Percentiles rank a stretch among this genome's conserved stretches.
Conservation (phyloP, 2,888 invertebrate genomes). For the Scaeva pyrastri region DNA sequence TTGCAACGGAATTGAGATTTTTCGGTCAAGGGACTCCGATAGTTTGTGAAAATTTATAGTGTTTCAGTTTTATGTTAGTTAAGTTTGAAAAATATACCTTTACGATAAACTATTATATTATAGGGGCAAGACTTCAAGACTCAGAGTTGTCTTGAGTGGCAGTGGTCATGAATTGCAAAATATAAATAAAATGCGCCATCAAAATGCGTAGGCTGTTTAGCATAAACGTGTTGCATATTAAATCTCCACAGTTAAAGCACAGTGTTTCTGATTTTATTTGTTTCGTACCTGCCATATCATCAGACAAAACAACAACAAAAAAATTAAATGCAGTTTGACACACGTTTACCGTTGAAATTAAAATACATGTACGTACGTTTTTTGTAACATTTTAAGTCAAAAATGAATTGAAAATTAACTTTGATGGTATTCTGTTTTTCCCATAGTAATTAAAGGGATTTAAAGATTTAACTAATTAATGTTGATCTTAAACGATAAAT, state of each 20-base stretch:
- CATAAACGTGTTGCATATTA: constrained; percentile 39
- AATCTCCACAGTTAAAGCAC: constrained; percentile 3
- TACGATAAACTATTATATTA: no score
- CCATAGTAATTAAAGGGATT: no score
- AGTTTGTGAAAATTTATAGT: constrained; percentile 55
- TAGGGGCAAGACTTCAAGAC: constrained; percentile 1
- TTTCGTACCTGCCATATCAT: background rate
- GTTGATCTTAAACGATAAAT: no score
- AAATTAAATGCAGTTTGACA: background rate
- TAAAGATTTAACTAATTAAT: no score
- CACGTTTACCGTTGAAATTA: background rate
- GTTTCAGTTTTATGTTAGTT: constrained; percentile 28
- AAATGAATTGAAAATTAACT: no score
- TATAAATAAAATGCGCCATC: constrained; percentile 40
- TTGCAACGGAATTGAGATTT: constrained; percentile 53
- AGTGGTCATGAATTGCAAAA: constrained; percentile 59
- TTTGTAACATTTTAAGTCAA: no score
- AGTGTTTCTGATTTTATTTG: background rate
- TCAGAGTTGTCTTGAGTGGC: background rate
- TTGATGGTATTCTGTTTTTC: no score
- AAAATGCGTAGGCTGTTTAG: constrained; percentile 43
- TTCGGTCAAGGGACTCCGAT: constrained; percentile 67
- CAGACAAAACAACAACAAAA: background rate
- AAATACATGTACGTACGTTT: no score
- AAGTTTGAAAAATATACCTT: no score